Percentiles rank a stretch among this genome's conserved stretches.
phyloP scores from a whole-genome alignment of 2,888 invertebrate species.

The Hirtodrosophila confusa region DNA sequence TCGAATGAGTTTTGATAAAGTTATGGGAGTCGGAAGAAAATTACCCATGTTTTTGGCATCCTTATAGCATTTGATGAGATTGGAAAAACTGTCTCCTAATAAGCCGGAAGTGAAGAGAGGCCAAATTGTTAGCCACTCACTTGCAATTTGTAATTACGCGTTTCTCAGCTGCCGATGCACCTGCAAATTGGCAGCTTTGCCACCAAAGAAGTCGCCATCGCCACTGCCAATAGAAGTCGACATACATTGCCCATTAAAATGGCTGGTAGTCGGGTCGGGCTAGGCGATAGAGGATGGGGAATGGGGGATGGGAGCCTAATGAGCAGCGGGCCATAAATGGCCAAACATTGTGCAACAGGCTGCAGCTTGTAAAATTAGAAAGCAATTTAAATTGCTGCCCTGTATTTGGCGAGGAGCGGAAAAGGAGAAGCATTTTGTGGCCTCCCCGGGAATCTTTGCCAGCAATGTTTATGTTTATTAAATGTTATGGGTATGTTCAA shows the following conservation, averaged over 20 bases:
- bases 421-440: slow-evolving; percentile 2
- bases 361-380: slow-evolving; percentile 68
- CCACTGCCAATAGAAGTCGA: slow-evolving; percentile 32
- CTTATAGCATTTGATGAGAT: background rate
- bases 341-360: slow-evolving; percentile 65
- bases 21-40: background rate
- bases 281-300: background rate
- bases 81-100: slow-evolving; percentile 16
- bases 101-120: slow-evolving; percentile 37
- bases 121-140: slow-evolving; percentile 40
- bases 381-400: slow-evolving; percentile 73
- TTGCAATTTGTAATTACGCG: slow-evolving; percentile 56
- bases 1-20: too few species aligned
- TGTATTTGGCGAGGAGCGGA: slow-evolving; percentile 19
- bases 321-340: slow-evolving; percentile 74
- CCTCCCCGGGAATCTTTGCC: background rate
- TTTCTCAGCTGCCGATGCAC: slow-evolving; percentile 50
- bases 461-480: slow-evolving; percentile 60
- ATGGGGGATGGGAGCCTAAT: slow-evolving; percentile 56
- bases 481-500: slow-evolving; percentile 59
- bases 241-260: slow-evolving; percentile 60
- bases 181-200: slow-evolving; percentile 56
- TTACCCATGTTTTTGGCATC: too few species aligned
- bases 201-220: slow-evolving; percentile 51
- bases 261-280: slow-evolving; percentile 5